These are phyloP conservation scores for Cecropterus lyciades DNA, from an alignment of 1,140 invertebrate species.

Conservation along the genomic window DNA sequence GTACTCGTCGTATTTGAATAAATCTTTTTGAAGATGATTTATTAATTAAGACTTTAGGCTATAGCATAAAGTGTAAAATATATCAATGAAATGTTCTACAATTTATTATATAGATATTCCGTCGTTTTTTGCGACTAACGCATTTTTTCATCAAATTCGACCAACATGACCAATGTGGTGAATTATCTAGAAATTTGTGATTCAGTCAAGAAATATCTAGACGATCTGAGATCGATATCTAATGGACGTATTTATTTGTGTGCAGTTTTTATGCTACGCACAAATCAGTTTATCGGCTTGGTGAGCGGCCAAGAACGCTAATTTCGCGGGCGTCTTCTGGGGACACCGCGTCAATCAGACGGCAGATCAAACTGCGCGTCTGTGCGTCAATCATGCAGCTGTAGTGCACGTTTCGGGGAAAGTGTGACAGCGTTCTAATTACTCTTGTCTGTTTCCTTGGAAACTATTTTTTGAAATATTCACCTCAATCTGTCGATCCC, in stretches of 20 bases:
- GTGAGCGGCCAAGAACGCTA: conserved; percentile 54
- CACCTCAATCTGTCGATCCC: no score
- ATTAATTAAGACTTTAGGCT: no score
- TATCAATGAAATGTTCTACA: no score
- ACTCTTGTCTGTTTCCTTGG: conserved; percentile 10
- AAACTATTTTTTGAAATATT: background rate
- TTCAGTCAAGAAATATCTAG: background rate
- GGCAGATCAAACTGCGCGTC: conserved; percentile 20
- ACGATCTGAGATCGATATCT: conserved; percentile 6
- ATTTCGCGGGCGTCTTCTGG: conserved; percentile 53
- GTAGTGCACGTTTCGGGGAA: conserved; percentile 12
- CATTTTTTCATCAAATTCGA: no score
- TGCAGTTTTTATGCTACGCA: conserved; percentile 31
- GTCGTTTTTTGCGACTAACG: no score
- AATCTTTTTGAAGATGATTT: no score
- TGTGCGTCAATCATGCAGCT: conserved; percentile 36
- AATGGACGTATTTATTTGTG: conserved; percentile 11
- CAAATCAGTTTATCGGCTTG: conserved; percentile 43
- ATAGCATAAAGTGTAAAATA: no score
- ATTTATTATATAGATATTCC: no score
- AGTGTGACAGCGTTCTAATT: conserved; percentile 13
- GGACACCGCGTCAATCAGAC: conserved; percentile 47
- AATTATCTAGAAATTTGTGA: no score
- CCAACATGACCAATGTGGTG: no score
- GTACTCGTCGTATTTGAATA: no score